A percentile compares a stretch with the other conserved stretches of the same genome.
phyloP scores from a whole-genome alignment of 2,888 invertebrate genomes.

The Macrophya alboannulata region DNA sequence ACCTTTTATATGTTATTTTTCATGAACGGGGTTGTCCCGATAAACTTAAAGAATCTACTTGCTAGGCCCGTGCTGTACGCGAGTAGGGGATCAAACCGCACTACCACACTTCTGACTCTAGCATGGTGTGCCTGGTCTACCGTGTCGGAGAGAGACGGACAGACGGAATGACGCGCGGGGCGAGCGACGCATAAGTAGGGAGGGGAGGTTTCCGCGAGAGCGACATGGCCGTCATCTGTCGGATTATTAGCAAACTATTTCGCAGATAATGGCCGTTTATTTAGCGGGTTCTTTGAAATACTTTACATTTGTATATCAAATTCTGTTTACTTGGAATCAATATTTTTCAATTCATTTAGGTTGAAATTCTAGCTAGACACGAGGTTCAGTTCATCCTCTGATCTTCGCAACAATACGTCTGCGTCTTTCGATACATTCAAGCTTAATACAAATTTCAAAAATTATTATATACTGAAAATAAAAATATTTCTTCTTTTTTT shows the following conservation, averaged over 20 bases:
- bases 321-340: neutral
- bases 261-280: neutral
- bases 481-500: neutral
- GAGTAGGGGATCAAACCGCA: conserved; percentile 62
- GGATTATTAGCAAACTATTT: neutral
- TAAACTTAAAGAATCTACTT: conserved; percentile 49
- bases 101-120: conserved; percentile 42
- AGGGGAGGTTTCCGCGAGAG: conserved; percentile 17
- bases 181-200: conserved; percentile 6
- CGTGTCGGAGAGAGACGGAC: conserved; percentile 42
- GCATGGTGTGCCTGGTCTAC: conserved; percentile 41
- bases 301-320: neutral
- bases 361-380: neutral
- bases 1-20: neutral
- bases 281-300: neutral
- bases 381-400: neutral
- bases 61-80: conserved; percentile 57
- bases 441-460: neutral
- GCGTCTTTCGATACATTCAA: neutral
- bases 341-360: neutral
- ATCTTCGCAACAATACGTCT: neutral
- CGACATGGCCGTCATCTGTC: neutral
- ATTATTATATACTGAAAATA: neutral
- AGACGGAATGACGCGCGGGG: conserved; percentile 20
- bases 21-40: conserved; percentile 55